Conservation (phyloP, 2,113 vertebrate species). For the Oostethus manadensis region DNA sequence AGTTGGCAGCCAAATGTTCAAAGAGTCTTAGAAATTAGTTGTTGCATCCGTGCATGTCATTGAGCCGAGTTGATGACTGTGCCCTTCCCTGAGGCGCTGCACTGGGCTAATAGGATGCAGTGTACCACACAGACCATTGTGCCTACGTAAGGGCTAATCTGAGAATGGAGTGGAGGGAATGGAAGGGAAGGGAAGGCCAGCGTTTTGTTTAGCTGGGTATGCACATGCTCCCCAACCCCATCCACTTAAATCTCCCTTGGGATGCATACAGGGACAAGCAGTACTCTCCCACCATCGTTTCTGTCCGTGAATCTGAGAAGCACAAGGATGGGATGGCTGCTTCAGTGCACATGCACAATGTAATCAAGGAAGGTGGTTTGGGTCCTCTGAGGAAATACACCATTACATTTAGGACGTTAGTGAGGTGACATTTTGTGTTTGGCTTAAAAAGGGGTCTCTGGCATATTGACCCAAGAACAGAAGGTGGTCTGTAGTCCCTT, state of each 20-base stretch:
- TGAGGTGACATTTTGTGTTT: slow-evolving; percentile 1
- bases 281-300: slow-evolving; percentile 11
- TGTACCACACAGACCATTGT: slow-evolving; percentile 36
- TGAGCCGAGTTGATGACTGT: slow-evolving; percentile 37
- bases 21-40: slow-evolving; percentile 24
- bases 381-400: too few species aligned
- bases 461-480: slow-evolving; percentile 52
- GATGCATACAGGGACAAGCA: slow-evolving; percentile 15
- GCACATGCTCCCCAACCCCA: slow-evolving; percentile 46
- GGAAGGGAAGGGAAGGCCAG: slow-evolving; percentile 19
- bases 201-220: slow-evolving; percentile 44
- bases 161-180: slow-evolving; percentile 15
- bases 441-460: slow-evolving; percentile 38
- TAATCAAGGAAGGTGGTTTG: too few species aligned
- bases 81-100: slow-evolving; percentile 41
- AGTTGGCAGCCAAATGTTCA: slow-evolving; percentile 21
- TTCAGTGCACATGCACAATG: slow-evolving; percentile 4
- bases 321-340: slow-evolving; percentile 1
- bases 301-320: slow-evolving; percentile 21
- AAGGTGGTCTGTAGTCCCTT: slow-evolving; percentile 59
- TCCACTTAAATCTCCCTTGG: slow-evolving; percentile 25
- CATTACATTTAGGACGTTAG: too few species aligned
- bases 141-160: slow-evolving; percentile 46
- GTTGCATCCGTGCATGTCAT: slow-evolving; percentile 41
- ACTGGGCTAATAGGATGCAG: slow-evolving; percentile 31